Conservation (phyloP, 2,797 vertebrate species). For the Botia kubotai region DNA sequence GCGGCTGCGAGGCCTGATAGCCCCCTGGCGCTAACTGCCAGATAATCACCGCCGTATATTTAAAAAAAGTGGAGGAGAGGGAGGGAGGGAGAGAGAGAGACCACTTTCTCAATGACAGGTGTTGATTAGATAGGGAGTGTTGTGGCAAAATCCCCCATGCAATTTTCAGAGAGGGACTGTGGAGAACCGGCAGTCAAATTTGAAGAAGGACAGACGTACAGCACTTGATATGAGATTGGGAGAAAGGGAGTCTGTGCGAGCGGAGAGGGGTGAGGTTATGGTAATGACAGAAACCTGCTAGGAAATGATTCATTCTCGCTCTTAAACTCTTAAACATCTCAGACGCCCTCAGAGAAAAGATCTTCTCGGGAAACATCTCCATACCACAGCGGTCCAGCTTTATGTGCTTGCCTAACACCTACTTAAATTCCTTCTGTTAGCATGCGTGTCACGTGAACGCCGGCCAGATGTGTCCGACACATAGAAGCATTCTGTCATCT, state of each 20-base stretch:
- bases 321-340: constrained; percentile 47
- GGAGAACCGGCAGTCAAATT: constrained; percentile 65
- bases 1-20: constrained; percentile 60
- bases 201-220: constrained; percentile 39
- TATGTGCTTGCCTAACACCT: constrained; percentile 44
- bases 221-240: constrained; percentile 48
- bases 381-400: constrained; percentile 44
- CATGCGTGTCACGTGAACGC: constrained; percentile 89
- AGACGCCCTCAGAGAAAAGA: constrained; percentile 47
- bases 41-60: constrained; percentile 75
- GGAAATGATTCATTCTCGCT: constrained; percentile 54
- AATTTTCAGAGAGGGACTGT: constrained; percentile 63
- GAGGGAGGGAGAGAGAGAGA: constrained; percentile 46
- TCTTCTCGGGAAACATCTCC: constrained; percentile 45
- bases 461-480: constrained; percentile 76
- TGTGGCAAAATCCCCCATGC: constrained; percentile 67
- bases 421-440: constrained; percentile 68
- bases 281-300: constrained; percentile 57
- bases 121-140: constrained; percentile 74
- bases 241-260: constrained; percentile 28
- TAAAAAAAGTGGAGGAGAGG: constrained; percentile 54
- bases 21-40: constrained; percentile 64
- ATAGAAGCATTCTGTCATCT: constrained; percentile 70
- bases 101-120: constrained; percentile 67
- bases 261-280: constrained; percentile 44